A percentile compares a stretch with the other conserved stretches of the same genome.
These are phyloP conservation scores for Diabrotica balteata DNA, from an alignment of 2,888 invertebrate genomes.

Conservation along the genomic window DNA sequence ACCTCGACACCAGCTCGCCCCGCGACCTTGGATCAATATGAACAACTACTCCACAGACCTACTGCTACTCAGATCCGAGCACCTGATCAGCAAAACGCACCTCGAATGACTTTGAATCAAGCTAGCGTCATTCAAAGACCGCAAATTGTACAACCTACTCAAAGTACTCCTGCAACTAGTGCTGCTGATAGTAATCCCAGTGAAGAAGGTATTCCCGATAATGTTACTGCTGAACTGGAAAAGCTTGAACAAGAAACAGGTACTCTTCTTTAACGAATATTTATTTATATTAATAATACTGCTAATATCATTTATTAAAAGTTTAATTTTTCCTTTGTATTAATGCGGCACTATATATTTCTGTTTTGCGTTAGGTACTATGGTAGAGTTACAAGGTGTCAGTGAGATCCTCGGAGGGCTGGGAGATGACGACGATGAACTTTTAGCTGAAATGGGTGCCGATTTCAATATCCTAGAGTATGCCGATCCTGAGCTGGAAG, in stretches of 20 bases:
- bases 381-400: slow-evolving; percentile 71
- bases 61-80: slow-evolving; percentile 40
- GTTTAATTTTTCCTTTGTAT: too few species aligned
- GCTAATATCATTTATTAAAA: too few species aligned
- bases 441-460: slow-evolving; percentile 89
- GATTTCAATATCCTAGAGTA: slow-evolving; percentile 96
- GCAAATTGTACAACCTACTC: slow-evolving; percentile 30
- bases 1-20: slow-evolving; percentile 44
- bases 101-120: slow-evolving; percentile 38
- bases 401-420: slow-evolving; percentile 83
- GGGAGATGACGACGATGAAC: slow-evolving; percentile 85
- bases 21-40: slow-evolving; percentile 53
- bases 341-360: background rate
- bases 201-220: slow-evolving; percentile 70
- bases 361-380: slow-evolving; percentile 45
- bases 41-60: slow-evolving; percentile 52
- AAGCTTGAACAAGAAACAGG: slow-evolving; percentile 74
- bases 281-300: too few species aligned
- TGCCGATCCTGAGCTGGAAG: slow-evolving; percentile 91
- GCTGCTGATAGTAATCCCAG: slow-evolving; percentile 30
- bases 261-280: slow-evolving; percentile 18
- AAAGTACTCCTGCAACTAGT: slow-evolving; percentile 38
- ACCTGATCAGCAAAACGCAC: slow-evolving; percentile 40
- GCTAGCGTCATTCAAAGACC: slow-evolving; percentile 39
- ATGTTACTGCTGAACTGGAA: slow-evolving; percentile 73